Percentiles rank a stretch among this genome's conserved stretches.
These are phyloP conservation scores for Epinephelus moara DNA, from an alignment of 2,113 vertebrate species.

Conservation along the genomic window DNA sequence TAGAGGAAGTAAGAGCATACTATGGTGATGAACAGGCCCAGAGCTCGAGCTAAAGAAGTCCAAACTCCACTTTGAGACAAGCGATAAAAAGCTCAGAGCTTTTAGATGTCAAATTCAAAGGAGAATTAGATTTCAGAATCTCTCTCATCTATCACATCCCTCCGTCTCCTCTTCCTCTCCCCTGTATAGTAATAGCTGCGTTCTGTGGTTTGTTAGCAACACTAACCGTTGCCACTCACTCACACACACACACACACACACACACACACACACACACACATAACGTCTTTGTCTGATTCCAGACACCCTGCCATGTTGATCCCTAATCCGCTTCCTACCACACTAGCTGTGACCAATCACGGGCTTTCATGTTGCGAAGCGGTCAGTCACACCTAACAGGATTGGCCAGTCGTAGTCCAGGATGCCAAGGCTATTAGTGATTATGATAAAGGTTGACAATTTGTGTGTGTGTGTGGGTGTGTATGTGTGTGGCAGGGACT, in stretches of 20 bases:
- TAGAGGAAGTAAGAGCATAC: neutral
- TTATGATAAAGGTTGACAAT: constrained; percentile 66
- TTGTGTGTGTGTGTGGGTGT: constrained; percentile 38
- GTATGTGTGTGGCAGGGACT: constrained; percentile 10
- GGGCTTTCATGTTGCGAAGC: constrained; percentile 71
- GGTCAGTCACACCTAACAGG: constrained; percentile 77
- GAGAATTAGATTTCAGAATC: constrained; percentile 20
- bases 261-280: constrained; percentile 27
- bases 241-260: constrained; percentile 15
- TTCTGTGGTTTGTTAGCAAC: constrained; percentile 19
- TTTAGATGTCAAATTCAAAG: constrained; percentile 36
- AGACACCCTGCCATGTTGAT: constrained; percentile 65
- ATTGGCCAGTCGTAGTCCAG: constrained; percentile 73
- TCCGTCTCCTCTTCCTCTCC: neutral
- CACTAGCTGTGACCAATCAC: constrained; percentile 76
- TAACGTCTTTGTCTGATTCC: constrained; percentile 64
- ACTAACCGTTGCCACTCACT: constrained; percentile 24
- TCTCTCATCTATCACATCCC: constrained; percentile 26
- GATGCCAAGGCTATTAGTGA: constrained; percentile 65
- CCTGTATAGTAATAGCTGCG: neutral
- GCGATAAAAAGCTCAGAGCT: constrained; percentile 17
- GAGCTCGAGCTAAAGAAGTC: constrained; percentile 10
- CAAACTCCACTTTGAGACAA: constrained; percentile 16
- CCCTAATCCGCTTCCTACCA: constrained; percentile 79
- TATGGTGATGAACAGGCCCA: neutral